Base-by-base conservation (phyloP, 37 sponge, comb jelly and placozoan species). In the Tethya wilhelma region DNA sequence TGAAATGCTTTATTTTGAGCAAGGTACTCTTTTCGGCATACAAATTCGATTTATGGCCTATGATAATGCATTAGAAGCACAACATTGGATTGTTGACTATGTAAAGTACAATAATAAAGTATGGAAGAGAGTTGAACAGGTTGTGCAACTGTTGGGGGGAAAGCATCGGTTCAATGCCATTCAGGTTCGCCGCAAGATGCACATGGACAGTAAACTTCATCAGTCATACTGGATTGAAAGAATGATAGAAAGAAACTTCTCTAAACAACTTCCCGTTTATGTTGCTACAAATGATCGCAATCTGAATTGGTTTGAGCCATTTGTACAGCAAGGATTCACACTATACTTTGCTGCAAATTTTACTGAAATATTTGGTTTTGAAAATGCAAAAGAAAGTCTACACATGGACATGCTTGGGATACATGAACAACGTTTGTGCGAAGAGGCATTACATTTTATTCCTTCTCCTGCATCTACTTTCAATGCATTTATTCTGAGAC, bases 1-100 rank as follows among this genome's bases (percentile, higher is more conserved):
- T 0, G 91, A 94, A 37, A 84, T 94, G 84, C 59, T 94, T 1
- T 94, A 94, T 42, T 90, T 94, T 77, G 88, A 87, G 55, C 79
- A 90, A 71, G 95, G 95, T 1, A 90, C 91, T n/a, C 74, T 94
- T 4, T 94, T 90, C 78, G 95, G 88, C 28, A 84, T 94, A 0
- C 72, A 87, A 1, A 43, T 94, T 23, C 55, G 95, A 44, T 94
- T 94, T 56, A 73, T 76, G 17, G 59, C 79, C n/a, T 43, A 22
- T 11, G 78, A 79, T 0, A 38, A 2, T 12, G 89, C 91, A 0
- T 40, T 77, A 17, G 46, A n/a, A 1, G 91, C 95, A 8, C 91
- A 90, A 73, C 36, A 56, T 9, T 87, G 85, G 91, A 56, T 94
- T 0, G 38, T 77, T 0, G 39, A 77, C 12, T 46, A 68, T 33